These are phyloP conservation scores for Puffinus mauretanicus DNA, from an alignment of 2,113 vertebrate genomes.

Conservation along the genomic window DNA sequence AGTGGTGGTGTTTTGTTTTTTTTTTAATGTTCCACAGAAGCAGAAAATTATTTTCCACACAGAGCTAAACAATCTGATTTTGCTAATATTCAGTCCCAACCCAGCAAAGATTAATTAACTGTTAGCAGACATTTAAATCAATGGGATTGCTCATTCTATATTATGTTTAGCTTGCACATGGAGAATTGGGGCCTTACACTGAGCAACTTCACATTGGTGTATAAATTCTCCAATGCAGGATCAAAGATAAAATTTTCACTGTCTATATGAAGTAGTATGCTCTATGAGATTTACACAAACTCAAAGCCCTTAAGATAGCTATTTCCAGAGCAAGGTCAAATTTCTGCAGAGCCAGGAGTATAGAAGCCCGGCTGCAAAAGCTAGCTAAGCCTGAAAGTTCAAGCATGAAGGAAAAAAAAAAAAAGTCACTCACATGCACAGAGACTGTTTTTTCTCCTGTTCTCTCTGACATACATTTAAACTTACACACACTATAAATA, in stretches of 20 bases:
- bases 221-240: background rate
- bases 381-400: slow-evolving; percentile 10
- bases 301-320: background rate
- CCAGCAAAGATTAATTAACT: background rate
- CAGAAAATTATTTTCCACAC: background rate
- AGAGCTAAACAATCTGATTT: background rate
- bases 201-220: background rate
- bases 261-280: background rate
- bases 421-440: background rate
- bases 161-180: background rate
- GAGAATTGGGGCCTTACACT: background rate
- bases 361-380: background rate
- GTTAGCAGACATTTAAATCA: background rate
- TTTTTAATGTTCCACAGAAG: background rate
- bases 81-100: background rate
- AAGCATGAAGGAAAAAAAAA: background rate
- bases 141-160: background rate
- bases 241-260: background rate
- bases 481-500: background rate
- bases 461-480: background rate
- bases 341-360: slow-evolving; percentile 34
- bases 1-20: background rate
- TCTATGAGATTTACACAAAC: slow-evolving; percentile 1
- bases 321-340: slow-evolving; percentile 30
- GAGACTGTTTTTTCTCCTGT: background rate